Evolutionary conservation across 2,113 vertebrate species (phyloP), one percentile per base, ranked within the genome.

Genomic region (Hippocampus guttulatus): DNA sequence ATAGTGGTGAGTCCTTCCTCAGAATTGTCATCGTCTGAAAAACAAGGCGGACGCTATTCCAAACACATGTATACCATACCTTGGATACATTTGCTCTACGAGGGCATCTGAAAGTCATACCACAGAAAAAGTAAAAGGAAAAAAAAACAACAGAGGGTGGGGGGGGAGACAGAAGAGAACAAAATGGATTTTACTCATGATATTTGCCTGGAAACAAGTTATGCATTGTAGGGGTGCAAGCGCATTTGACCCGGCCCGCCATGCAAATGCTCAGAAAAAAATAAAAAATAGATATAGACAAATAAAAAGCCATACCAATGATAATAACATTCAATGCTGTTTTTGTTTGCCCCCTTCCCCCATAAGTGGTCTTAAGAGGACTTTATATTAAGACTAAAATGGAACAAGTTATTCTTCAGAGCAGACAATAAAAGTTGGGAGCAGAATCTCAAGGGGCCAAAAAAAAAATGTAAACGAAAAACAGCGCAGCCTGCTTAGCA

Each of bases 1-100:
- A 99, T 96, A 85, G 92, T 96, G 91, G 95, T 94, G 91, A 98
- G 95, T 76, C 94, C 95, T 92, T 98, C 97, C 91, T 99, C 97
- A 0, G 95, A 98, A 90, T 95, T 96, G 86, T 98, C 97, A 83
- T 99, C 96, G 71, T 98, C 97, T 99, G 88, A 81, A 87, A 93
- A 30, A 90, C 84, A 87, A 91, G 87, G 81, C 89, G 84, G 89
- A 93, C 76, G 91, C 90, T 86, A 86, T 91, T 93, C 92, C 92
- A 93, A 91, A 92, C 91, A 91, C 83, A 81, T 91, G 89, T 90
- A 90, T 91, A 93, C 89, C 89, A 86, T 92, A 93, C 92, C 91
- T 38, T 93, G 90, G 23, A 71, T 54, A 90, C 86, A 85, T 87
- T 38, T 91, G 83, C 75, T 88, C 82, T 91, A 90, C 77, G 87